Base-by-base conservation (phyloP, 2,797 vertebrate genomes). In the Poecile montanus region DNA sequence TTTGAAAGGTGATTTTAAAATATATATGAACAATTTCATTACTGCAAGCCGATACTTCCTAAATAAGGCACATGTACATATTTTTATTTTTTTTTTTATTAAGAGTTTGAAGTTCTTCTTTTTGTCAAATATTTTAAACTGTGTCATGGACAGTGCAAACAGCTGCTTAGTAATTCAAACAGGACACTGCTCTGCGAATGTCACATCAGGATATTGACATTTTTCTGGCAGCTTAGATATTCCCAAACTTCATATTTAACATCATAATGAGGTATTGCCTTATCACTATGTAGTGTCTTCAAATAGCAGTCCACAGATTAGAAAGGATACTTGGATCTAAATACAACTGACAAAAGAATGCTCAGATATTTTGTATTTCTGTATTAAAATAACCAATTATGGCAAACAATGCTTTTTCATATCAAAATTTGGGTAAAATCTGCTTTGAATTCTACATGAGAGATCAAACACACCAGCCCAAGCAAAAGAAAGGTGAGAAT, bases 281-380 rank as follows among this genome's bases (percentile, higher is more conserved):
- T 86, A 68, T 75, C 60, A 87, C 44, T 47, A 47, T 60, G 75
- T 87, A 83, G 72, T 76, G 76, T 84, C 89, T 94, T 89, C 74
- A 89, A 74, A 81, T 42, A 92, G 67, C 87, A 60, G 70, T 56
- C 80, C 65, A 88, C 82, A 95, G 56, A 95, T 60, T 82, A 95
- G 57, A 94, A 94, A 97, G 53, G 51, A 56, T 91, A 72, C 45
- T 91, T 96, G 40, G 15, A 96, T 91, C 91, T 97, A 95, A 96
- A 96, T 62, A 29, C 60, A 93, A 89, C 61, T 81, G 60, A 94
- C 54, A 94, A 93, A 80, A 82, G 93, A 90, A 96, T 54, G 76
- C 66, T 94, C 65, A 94, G 54, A 68, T 86, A 89, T 66, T 97
- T 86, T 93, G 47, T 71, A 83, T 89, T 95, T 96, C 79, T 95